phyloP scores from a whole-genome alignment of 2,113 vertebrate species.

The Pseudolaguvia tuberculata region DNA sequence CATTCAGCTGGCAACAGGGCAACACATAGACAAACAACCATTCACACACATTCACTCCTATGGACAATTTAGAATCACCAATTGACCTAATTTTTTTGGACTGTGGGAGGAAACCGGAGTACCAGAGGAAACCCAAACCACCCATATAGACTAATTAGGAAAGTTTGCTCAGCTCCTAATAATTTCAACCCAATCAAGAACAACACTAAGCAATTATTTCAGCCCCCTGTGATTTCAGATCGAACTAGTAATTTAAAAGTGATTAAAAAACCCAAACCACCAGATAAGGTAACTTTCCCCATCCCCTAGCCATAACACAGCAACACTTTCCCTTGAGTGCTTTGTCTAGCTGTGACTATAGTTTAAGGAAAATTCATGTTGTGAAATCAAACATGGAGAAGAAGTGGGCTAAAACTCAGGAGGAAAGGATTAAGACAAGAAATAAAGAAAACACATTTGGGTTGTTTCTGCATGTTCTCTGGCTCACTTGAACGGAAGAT shows the following conservation, averaged over 20 bases:
- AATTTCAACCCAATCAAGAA: conserved; percentile 32
- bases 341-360: conserved; percentile 26
- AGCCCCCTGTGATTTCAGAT: conserved; percentile 10
- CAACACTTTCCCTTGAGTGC: conserved; percentile 5
- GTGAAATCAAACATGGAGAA: background rate
- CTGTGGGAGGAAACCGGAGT: too few relatives aligned
- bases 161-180: conserved; percentile 21
- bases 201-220: conserved; percentile 22
- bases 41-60: too few relatives aligned
- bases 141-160: conserved; percentile 15
- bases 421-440: background rate
- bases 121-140: too few relatives aligned
- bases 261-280: conserved; percentile 44
- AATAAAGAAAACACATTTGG: background rate
- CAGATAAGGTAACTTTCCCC: conserved; percentile 7
- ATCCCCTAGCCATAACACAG: background rate
- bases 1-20: too few relatives aligned
- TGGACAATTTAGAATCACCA: too few relatives aligned
- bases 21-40: too few relatives aligned
- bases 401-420: conserved; percentile 13
- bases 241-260: conserved; percentile 42
- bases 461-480: conserved; percentile 11
- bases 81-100: too few relatives aligned
- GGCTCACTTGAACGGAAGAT: background rate
- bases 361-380: conserved; percentile 29